A percentile compares a stretch with the other conserved stretches of the same genome.
Conservation (phyloP, 53 echinoderm and acorn worm genomes). For the Apostichopus leukothele region DNA sequence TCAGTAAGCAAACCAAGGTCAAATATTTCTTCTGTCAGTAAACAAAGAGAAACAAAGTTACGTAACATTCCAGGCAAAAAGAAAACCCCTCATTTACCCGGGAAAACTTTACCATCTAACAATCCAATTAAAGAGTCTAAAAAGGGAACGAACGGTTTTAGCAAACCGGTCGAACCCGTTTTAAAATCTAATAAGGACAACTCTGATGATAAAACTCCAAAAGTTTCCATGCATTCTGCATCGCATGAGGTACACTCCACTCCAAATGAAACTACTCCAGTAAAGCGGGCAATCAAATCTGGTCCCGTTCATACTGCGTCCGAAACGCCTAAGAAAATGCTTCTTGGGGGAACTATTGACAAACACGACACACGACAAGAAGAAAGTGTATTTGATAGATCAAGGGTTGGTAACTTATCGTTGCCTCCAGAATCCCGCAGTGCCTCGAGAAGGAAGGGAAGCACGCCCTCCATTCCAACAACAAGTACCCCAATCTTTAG, state of each 20-base stretch:
- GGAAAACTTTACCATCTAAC: background rate
- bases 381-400: background rate
- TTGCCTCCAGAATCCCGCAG: conserved; percentile 21
- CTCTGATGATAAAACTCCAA: background rate
- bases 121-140: too few relatives aligned
- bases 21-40: background rate
- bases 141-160: too few relatives aligned
- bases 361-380: background rate
- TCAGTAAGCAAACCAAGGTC: background rate
- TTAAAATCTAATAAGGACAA: background rate
- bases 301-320: background rate
- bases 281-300: background rate
- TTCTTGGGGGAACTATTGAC: background rate
- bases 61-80: background rate
- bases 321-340: background rate
- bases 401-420: conserved; percentile 11
- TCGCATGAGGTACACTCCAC: background rate
- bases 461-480: background rate
- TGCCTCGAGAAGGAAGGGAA: background rate
- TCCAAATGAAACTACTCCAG: background rate
- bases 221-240: background rate
- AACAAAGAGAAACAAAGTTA: background rate
- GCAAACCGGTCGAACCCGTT: too few relatives aligned
- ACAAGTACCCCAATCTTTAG: conserved; percentile 4
- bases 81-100: background rate